Evolutionary conservation across 2,113 vertebrate genomes (phyloP), one percentile per base, ranked within the genome.

Genomic region (Catagonus wagneri): DNA sequence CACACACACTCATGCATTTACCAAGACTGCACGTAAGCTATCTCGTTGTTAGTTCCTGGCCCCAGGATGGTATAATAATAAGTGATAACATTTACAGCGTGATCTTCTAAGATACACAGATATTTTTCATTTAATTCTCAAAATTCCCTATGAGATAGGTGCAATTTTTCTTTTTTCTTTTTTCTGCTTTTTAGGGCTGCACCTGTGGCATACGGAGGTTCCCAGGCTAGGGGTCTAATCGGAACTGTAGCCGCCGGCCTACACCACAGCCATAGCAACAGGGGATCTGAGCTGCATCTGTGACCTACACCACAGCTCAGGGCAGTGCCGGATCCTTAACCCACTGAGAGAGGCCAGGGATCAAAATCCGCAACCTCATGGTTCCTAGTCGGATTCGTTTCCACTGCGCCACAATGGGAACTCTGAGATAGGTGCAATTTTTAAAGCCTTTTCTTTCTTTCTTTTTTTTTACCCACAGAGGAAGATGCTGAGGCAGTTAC

Each of bases 11-110:
- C 71, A 60, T 0, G 4, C 16, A 68, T 14, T 56, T 2, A 15
- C 15, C 7, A 61, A 75, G 83, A 61, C 1, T 39, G 7, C 0
- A 36, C 89, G 71, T 0, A 0, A 0, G 1, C 20, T 44, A 65
- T 36, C 29, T 65, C 29, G 63, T 52, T 9, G 12, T 15, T 4
- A 27, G 66, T 5, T 17, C 6, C 91, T 12, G 3, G 0, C 3
- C 61, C 78, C 56, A 74, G 60, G 74, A 88, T 19, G 85, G 3
- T 13, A 11, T 22, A 14, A 39, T 7, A 84, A 56, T 23, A 16
- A 86, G 13, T 12, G 32, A 36, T 2, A 75, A 29, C 16, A 0
- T 22, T 71, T 25, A 36, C 4, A 3, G 1, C 20, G 29, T 0
- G 4, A 14, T 74, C 44, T 69, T 83, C 71, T 54, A 68, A 89